phyloP scores from a whole-genome alignment of 1,140 invertebrate genomes.

The Cotesia glomerata region DNA sequence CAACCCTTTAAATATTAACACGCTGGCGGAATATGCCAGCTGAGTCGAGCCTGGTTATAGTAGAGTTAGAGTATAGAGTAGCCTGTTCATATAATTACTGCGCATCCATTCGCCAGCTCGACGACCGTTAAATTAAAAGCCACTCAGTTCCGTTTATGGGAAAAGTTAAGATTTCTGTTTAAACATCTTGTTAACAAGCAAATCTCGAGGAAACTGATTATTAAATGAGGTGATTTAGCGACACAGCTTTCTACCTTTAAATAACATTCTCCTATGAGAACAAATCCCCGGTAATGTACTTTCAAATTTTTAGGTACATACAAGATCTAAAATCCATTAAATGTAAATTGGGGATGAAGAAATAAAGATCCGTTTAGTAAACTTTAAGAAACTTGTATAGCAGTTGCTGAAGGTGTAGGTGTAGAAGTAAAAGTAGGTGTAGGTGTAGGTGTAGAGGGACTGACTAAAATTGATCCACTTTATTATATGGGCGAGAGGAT shows the following conservation, averaged over 20 bases:
- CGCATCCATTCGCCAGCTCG: constrained; percentile 19
- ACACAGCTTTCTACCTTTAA: not conserved
- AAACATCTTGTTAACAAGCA: constrained; percentile 34
- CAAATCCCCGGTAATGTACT: too few species aligned
- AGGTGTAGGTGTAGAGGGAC: too few species aligned
- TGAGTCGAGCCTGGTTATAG: not conserved
- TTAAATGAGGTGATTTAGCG: constrained; percentile 22
- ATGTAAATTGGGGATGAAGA: too few species aligned
- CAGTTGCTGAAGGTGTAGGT: not conserved
- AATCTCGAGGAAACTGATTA: constrained; percentile 17
- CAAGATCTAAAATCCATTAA: too few species aligned
- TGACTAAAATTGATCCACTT: too few species aligned
- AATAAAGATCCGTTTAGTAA: not conserved
- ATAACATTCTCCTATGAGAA: not conserved
- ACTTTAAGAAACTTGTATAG: not conserved
- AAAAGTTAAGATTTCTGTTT: constrained; percentile 30
- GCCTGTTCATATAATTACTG: constrained; percentile 25
- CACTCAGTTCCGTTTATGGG: constrained; percentile 28
- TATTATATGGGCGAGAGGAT: not conserved
- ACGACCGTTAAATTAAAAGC: constrained; percentile 37
- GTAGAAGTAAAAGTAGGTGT: too few species aligned
- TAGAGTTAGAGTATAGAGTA: not conserved
- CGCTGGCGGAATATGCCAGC: not conserved
- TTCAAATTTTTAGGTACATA: too few species aligned
- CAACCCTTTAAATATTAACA: constrained; percentile 20